Percentiles rank a stretch among this genome's conserved stretches.
Evolutionary conservation across 1,140 invertebrate genomes (phyloP).

Genomic region (Pachypsylla venusta): DNA sequence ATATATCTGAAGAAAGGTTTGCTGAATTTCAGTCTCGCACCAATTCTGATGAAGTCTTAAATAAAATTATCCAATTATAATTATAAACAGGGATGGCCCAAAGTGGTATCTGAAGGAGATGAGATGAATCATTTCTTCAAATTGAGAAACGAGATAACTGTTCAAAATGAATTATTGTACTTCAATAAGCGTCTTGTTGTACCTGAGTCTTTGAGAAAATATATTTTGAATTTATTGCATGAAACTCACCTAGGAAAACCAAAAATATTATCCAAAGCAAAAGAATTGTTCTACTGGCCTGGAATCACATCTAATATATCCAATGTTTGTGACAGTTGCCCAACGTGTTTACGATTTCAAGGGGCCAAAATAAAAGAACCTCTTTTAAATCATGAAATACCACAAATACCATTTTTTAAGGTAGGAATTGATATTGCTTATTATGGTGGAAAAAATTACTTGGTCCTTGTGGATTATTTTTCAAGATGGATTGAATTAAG

Average conservation of each 20-base stretch:
- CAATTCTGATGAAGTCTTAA: not conserved
- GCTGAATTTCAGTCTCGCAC: too few species aligned
- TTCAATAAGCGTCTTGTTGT: slow-evolving; percentile 26
- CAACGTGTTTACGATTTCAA: slow-evolving; percentile 14
- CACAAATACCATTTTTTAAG: slow-evolving; percentile 14
- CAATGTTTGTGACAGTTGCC: slow-evolving; percentile 10
- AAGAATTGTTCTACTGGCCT: slow-evolving; percentile 22
- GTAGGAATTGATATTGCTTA: slow-evolving; percentile 20
- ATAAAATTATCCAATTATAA: not conserved
- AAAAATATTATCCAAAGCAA: not conserved
- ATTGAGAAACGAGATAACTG: not conserved
- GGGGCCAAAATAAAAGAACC: slow-evolving; percentile 25
- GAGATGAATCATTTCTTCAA: not conserved
- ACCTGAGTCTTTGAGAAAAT: slow-evolving; percentile 20
- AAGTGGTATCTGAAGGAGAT: not conserved
- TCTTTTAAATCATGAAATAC: slow-evolving; percentile 23
- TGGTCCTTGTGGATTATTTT: slow-evolving; percentile 20
- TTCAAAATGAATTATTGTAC: slow-evolving; percentile 20
- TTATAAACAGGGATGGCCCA: not conserved
- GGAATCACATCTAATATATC: not conserved
- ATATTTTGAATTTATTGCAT: slow-evolving; percentile 23
- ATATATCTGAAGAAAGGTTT: too few species aligned
- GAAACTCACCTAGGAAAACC: not conserved
- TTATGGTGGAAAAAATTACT: slow-evolving; percentile 10
- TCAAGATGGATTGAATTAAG: slow-evolving; percentile 18